Base-by-base conservation (phyloP, 2,888 invertebrate species). In the Lydus trimaculatus region DNA sequence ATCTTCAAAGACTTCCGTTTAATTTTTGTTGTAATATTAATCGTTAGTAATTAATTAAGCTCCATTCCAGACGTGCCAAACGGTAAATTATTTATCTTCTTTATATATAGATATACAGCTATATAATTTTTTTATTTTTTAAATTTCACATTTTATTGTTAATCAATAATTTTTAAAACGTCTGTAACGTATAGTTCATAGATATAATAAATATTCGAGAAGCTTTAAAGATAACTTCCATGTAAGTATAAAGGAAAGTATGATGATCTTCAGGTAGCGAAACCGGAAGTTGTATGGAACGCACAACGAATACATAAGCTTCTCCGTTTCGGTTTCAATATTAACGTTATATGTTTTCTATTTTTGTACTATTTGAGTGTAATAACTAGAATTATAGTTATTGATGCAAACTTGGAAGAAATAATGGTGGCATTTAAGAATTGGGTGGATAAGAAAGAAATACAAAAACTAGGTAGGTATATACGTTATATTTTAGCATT, bases 1-100 rank as follows among this genome's bases (percentile, higher is more conserved):
- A 61, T 65, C 70, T 70, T 70, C 70, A 70, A 70, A 67, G 70
- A 70, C 70, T 70, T 70, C 63, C 63, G 67, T 70, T 67, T 70
- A 70, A 71, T 71, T 71, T 71, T 63, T 71, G 67, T 63, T 65
- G 65, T 68, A 71, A 71, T 71, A 71, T 71, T 71, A 71, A 71
- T 65, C 65, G 71, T 36, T 59, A 58, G 65, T 71, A 71, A 67
- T 67, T 71, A 71, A 71, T 70, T 65, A 70, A 70, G 60, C 65
- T 43, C 64, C 59, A 65, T 62, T 65, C 63, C 43, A 48, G 56
- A 61, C 64, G n/a, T 64, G 65, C 25, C 63, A 67, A 62, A 63
- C 59, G 61, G 28, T 66, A 63, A 60, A 61, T 58, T 70, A 66
- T 64, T 66, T 66, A 64, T 62, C 48, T 28, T 17, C 43, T 65